phyloP scores from a whole-genome alignment of 2,888 invertebrate genomes.

The Drosophila lutescens region DNA sequence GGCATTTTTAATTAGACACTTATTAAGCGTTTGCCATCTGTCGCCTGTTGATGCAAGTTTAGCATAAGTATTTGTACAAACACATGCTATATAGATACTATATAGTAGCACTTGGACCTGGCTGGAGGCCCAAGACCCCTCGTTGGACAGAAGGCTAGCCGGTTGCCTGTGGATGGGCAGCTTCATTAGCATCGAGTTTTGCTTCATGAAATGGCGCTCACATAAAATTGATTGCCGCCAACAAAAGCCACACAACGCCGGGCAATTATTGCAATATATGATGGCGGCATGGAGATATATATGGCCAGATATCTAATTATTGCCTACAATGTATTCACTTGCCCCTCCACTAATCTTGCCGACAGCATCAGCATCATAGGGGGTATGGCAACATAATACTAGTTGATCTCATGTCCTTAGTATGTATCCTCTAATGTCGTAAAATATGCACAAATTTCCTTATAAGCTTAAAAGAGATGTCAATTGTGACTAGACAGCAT shows the following conservation, averaged over 20 bases:
- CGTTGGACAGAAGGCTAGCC: slow-evolving; percentile 58
- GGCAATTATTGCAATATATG: slow-evolving; percentile 15
- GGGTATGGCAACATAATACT: not conserved
- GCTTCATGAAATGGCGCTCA: slow-evolving; percentile 63
- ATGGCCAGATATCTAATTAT: slow-evolving; percentile 57
- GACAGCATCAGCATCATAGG: slow-evolving; percentile 8
- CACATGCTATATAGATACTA: no score
- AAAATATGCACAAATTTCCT: not conserved
- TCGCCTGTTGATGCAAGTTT: slow-evolving; percentile 13
- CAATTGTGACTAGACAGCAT: not conserved
- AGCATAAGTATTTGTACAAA: slow-evolving; percentile 11
- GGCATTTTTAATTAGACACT: slow-evolving; percentile 72
- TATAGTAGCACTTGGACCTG: slow-evolving; percentile 11
- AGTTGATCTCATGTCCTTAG: slow-evolving; percentile 16
- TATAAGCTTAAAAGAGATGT: slow-evolving; percentile 12
- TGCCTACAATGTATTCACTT: slow-evolving; percentile 44
- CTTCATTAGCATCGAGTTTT: slow-evolving; percentile 71
- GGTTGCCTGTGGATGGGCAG: slow-evolving; percentile 12
- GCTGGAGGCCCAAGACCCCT: slow-evolving; percentile 31
- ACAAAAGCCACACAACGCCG: slow-evolving; percentile 38
- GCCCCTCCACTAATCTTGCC: slow-evolving; percentile 14
- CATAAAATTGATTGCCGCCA: slow-evolving; percentile 69
- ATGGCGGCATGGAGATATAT: slow-evolving; percentile 8
- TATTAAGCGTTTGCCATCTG: slow-evolving; percentile 34
- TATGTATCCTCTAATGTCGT: not conserved